These are phyloP conservation scores for Yponomeuta malinellus DNA, from an alignment of 2,888 invertebrate genomes.

Conservation along the genomic window DNA sequence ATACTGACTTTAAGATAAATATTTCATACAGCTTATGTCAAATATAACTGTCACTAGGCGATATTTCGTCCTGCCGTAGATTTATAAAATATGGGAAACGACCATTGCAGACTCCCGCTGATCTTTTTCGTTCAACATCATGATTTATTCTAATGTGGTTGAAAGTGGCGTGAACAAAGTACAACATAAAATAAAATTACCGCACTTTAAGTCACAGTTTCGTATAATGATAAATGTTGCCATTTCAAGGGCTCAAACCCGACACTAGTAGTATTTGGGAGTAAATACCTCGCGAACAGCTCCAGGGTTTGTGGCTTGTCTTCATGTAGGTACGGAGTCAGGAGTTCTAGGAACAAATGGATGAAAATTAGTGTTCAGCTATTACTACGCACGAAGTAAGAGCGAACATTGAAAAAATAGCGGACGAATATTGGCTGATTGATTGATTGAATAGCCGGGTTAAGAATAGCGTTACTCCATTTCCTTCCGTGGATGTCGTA, in stretches of 20 bases:
- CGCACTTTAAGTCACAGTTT: slow-evolving; percentile 30
- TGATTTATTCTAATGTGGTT: not conserved
- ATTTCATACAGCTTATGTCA: no score
- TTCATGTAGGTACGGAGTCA: slow-evolving; percentile 72
- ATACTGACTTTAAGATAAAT: no score
- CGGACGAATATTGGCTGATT: no score
- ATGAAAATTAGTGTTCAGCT: slow-evolving; percentile 18
- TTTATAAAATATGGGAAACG: no score
- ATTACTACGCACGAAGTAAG: no score
- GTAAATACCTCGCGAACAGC: slow-evolving; percentile 92
- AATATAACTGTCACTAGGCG: no score
- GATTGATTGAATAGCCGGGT: no score
- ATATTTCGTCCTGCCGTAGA: no score
- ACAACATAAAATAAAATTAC: slow-evolving; percentile 8
- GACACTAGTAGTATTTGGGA: slow-evolving; percentile 89
- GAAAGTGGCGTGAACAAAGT: not conserved
- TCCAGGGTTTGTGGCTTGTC: slow-evolving; percentile 83
- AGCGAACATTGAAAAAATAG: no score
- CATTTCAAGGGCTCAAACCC: slow-evolving; percentile 92
- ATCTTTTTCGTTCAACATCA: not conserved
- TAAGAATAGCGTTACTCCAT: no score
- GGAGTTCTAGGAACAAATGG: slow-evolving; percentile 71
- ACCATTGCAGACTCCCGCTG: not conserved
- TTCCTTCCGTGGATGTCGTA: no score
- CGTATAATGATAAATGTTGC: slow-evolving; percentile 80